Percentiles rank a stretch among this genome's conserved stretches.
Conservation (phyloP, 1,140 invertebrate genomes). For the Colletes latitarsis region DNA sequence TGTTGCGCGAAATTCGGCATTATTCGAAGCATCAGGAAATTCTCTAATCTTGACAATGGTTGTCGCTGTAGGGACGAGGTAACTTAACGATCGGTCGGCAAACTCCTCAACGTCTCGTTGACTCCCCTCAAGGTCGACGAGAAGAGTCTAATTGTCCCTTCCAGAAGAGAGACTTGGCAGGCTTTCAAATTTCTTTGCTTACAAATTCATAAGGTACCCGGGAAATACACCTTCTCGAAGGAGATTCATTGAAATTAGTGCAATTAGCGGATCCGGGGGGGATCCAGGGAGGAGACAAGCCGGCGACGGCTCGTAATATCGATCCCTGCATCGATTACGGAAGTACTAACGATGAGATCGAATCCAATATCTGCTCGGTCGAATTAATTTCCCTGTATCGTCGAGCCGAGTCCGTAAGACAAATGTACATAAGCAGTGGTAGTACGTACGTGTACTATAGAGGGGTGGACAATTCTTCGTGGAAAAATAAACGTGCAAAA, state of each 20-base stretch:
- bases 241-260: conserved; percentile 48
- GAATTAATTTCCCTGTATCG: too few relatives aligned
- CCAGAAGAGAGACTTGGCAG: conserved; percentile 42
- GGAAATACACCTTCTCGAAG: conserved; percentile 33
- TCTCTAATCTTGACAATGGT: conserved; percentile 49
- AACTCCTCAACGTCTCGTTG: conserved; percentile 55
- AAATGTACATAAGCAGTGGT: too few relatives aligned
- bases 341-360: background rate
- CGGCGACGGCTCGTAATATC: conserved; percentile 1
- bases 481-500: too few relatives aligned
- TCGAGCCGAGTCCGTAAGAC: too few relatives aligned
- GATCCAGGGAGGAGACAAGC: background rate
- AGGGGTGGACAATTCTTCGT: too few relatives aligned
- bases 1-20: conserved; percentile 1
- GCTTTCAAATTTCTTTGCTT: conserved; percentile 55
- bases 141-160: conserved; percentile 63
- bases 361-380: background rate
- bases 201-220: conserved; percentile 56
- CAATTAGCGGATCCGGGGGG: conserved; percentile 40
- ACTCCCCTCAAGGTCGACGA: conserved; percentile 54
- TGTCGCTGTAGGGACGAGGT: conserved; percentile 28
- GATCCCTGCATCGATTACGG: conserved; percentile 13
- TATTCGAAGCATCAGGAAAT: conserved; percentile 34
- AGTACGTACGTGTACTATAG: too few relatives aligned
- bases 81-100: conserved; percentile 54